A percentile compares a stretch with the other conserved stretches of the same genome.
These are phyloP conservation scores for Microtus oregoni DNA, from an alignment of 2,113 vertebrate genomes.

Conservation along the genomic window DNA sequence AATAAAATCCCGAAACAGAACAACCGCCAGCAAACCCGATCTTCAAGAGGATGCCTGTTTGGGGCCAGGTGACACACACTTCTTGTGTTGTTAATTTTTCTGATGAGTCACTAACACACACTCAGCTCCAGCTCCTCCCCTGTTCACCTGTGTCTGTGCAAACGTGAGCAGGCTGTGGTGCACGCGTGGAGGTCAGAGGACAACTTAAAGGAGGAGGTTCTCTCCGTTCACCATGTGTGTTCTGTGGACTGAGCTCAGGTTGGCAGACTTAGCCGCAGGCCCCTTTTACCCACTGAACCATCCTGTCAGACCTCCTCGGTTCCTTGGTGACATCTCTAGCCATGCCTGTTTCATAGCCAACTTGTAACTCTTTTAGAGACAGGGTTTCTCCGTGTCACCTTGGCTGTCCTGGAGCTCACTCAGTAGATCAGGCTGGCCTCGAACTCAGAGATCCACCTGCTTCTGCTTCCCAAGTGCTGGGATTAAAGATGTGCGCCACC, in stretches of 20 bases:
- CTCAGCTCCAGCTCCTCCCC: background rate
- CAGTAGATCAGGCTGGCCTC: background rate
- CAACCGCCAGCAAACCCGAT: too few species aligned
- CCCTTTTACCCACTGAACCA: background rate
- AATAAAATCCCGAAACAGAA: background rate
- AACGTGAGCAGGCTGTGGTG: background rate
- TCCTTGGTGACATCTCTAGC: conserved; percentile 10
- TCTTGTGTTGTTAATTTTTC: rapidly evolving
- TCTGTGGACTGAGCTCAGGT: background rate
- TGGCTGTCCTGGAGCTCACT: background rate
- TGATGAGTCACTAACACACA: background rate
- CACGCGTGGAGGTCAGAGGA: background rate
- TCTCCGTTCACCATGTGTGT: too few species aligned
- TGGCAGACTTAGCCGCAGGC: background rate
- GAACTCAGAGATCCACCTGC: background rate
- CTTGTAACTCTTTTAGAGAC: background rate
- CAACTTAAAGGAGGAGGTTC: too few species aligned
- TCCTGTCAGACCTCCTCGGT: background rate
- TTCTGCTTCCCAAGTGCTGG: background rate
- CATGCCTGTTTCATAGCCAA: background rate
- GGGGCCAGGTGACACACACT: rapidly evolving
- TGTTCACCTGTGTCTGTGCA: background rate
- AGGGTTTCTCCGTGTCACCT: background rate
- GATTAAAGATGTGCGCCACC: background rate
- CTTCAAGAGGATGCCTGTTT: too few species aligned